Evolutionary conservation across 2,797 vertebrate genomes (phyloP), one percentile per base, ranked within the genome.

Genomic region (Sebastes hubbsi): DNA sequence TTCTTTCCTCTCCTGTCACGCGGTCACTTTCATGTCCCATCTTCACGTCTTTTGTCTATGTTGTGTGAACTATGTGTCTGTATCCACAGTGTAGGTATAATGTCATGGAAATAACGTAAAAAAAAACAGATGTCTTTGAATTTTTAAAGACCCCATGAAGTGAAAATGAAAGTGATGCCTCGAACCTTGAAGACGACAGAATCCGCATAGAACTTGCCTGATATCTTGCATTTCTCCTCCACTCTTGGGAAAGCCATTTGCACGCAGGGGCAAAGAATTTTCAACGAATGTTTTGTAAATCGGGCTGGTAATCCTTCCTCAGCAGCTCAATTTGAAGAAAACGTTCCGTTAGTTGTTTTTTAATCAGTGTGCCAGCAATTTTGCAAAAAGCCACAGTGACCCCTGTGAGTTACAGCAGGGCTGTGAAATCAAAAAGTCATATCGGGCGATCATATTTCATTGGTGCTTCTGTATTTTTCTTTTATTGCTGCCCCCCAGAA

Each of bases 41-140:
- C 49, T 70, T 46, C 8, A 25, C 2, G 13, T 79, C 30, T 61
- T 61, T 49, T 24, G 65, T 80, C 30, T 69, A 34, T 69, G 75
- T 84, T 79, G 77, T 78, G 77, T 86, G 80, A 87, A 24, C 38
- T 84, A 68, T 82, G 72, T 76, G 72, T 82, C 75, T 88, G 85
- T 87, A 83, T 92, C 88, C 93, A 95, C 94, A 95, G 94, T 95
- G 94, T 91, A 76, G 88, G 85, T 89, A 62, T 80, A 69, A 83
- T 81, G 80, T 82, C 66, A 77, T 74, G 74, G 38, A 87, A 75
- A 77, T 36, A 55, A 80, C 49, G 9, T n/a, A 74, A 78, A 42
- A 62, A 77, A 77, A 72, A 81, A 64, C 3, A 2, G 7, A 73
- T 13, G 49, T 11, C 9, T 30, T 54, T n/a, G 67, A 32, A 22